Base-by-base conservation (phyloP, 2,888 invertebrate species). In the Mythimna pallens region DNA sequence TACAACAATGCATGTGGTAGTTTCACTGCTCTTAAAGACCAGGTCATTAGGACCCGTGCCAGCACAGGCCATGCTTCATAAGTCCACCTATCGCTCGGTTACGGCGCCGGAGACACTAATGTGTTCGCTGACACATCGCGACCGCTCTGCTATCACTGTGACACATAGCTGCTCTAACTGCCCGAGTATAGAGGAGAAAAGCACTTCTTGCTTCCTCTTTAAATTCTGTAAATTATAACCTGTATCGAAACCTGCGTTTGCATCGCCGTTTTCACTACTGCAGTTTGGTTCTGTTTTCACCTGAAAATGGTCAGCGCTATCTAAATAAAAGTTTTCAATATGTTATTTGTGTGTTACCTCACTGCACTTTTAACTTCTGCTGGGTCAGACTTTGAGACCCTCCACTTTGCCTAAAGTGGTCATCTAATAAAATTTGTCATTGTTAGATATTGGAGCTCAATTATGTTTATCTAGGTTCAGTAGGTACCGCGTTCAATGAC, bases 21-120 rank as follows among this genome's bases (percentile, higher is more conserved):
- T 17, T 9, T 30, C 30, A 12, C 30, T 65, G 6, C 20, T 58
- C 14, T 40, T 65, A 66, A 63, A 76, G 71, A 64, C 20, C 9
- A 20, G 59, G 81, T 76, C 70, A 85, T 84, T 84, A 84, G 84
- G 84, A 81, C 34, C 52, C 14, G 65, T 72, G 84, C 84, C 84
- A 84, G 86, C 70, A 6, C 30, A 22, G 57, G 50, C 70, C 52
- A 73, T 80, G 40, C 70, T 12, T 78, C 86, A 81, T 70, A 70
- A 65, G 73, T 71, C 40, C 64, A 36, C 22, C 80, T 82, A 78
- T 85, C 70, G 70, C 25, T 12, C 52, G 70, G 78, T 55, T 58
- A 70, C 57, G 70, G 66, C 72, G 9, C 78, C 67, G 78, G 78
- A 76, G 78, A 73, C 84, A 81, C 50, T 83, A 85, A 83, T 73